Base-by-base conservation (phyloP, 2,113 vertebrate genomes). In the Brienomyrus brachyistius region DNA sequence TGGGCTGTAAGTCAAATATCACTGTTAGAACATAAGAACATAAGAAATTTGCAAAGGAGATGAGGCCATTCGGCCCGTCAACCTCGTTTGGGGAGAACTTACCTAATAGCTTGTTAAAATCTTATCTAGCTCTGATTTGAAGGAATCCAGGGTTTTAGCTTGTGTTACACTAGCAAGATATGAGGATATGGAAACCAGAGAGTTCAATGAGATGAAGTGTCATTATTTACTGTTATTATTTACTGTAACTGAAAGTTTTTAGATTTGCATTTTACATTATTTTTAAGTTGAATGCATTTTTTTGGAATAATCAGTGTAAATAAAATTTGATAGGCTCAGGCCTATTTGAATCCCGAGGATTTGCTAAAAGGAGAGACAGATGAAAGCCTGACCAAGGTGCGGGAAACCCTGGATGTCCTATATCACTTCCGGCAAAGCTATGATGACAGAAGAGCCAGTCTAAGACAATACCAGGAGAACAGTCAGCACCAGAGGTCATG, bases 351-450 rank as follows among this genome's bases (percentile, higher is more conserved):
- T 90, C 95, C 97, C 35, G 98, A 98, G 45, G 98, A 99, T 10
- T 89, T 99, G 40, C 93, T 99, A 92, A 98, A 94, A 93, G 97
- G 95, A 23, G 98, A 99, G 43, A 23, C 94, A 13, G 94, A 95
- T 17, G 98, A 99, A 90, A 96, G 96, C 92, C 93, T 97, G 91
- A 89, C 91, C 70, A 97, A 95, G 91, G 95, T 99, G 54, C 95
- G 95, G 7, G 94, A 91, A 0, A 95, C 94, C 51, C 27, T 95
- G 10, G 94, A 96, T 35, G 94, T 96, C 89, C 92, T 99, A 85
- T 93, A 86, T 1, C 90, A 93, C 15, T 97, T 98, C 92, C 97
- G 95, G 92, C 92, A 23, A 56, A 92, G 89, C 0, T 98, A 96
- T 50, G 95, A 97, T 40, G 96, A 98, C 62, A 93, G 94, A 51